Evolutionary conservation across 2,888 invertebrate genomes (phyloP).

Genomic region (Cephonodes hylas): DNA sequence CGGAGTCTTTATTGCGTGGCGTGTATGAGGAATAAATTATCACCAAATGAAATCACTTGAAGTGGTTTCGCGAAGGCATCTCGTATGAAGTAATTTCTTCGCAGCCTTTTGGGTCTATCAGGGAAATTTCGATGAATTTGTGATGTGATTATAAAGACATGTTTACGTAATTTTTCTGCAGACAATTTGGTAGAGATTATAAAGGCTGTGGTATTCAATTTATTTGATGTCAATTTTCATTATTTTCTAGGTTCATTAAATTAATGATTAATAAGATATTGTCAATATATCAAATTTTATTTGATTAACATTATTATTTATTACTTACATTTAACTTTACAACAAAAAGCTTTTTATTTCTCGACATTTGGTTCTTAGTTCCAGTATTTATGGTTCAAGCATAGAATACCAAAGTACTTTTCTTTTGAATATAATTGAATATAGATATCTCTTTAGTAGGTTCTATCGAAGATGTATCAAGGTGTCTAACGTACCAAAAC

Average conservation of each 20-base stretch:
- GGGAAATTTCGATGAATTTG: not conserved
- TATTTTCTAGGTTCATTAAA: too few relatives aligned
- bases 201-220: not conserved
- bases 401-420: too few relatives aligned
- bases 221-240: not conserved
- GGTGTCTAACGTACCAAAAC: not conserved
- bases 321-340: too few relatives aligned
- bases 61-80: not conserved
- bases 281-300: too few relatives aligned
- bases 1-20: not conserved
- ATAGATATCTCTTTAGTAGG: too few relatives aligned
- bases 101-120: not conserved
- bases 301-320: too few relatives aligned
- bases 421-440: too few relatives aligned
- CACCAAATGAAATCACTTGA: not conserved
- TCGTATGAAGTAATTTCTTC: not conserved
- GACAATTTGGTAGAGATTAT: not conserved
- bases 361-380: too few relatives aligned
- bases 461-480: not conserved
- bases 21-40: constrained; percentile 8
- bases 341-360: too few relatives aligned
- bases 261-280: too few relatives aligned
- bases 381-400: too few relatives aligned
- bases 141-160: not conserved
- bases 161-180: not conserved